Base-by-base conservation (phyloP, 2,888 invertebrate genomes). In the Stenotaenia linearis region DNA sequence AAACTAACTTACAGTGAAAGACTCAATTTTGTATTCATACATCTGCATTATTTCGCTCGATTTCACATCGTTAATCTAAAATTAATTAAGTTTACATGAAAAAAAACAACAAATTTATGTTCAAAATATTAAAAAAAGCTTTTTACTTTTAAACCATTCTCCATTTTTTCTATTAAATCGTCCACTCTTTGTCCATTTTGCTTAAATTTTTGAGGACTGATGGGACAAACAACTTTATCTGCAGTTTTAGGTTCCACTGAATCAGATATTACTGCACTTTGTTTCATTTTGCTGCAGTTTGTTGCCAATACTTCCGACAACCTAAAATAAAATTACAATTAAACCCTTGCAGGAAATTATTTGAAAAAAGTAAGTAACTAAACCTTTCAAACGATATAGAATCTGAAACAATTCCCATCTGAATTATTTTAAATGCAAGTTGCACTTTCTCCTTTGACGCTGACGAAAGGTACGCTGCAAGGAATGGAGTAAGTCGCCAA, bases 21-120 rank as follows among this genome's bases (percentile, higher is more conserved):
- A 37, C 15, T 79, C 79, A 21, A 79, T 35, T 74, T 79, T 79
- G 40, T 79, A 37, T 35, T 79, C 79, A 23, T 79, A 79, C 79
- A 79, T 79, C 21, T 79, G 74, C 79, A 79, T 79, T 69, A 79
- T 74, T 74, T 79, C 79, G 10, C 74, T 74, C 5, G 74, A 7
- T 23, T 79, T 69, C 10, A 79, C 12, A 40, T 79, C 79, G 10
- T 79, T 79, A 10, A 79, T 74, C 79, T 79, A 74, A 23, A 74
- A 74, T 74, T 4, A 12, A 45, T 7, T 9, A 18, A 45, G n/a
- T n/a, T n/a, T n/a, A 75, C 3, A 75, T 28, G 9, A 75, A 75
- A 75, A 25, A 75, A 25, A 15, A 35, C 3, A 12, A 6, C 3
- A n/a, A 30, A 30, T 75, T 6, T 12, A 18, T 1, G 2, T 28